A percentile compares a stretch with the other conserved stretches of the same genome.
These are phyloP conservation scores for Pachyrhynchus sulphureomaculatus DNA, from an alignment of 1,140 invertebrate genomes.

Conservation along the genomic window DNA sequence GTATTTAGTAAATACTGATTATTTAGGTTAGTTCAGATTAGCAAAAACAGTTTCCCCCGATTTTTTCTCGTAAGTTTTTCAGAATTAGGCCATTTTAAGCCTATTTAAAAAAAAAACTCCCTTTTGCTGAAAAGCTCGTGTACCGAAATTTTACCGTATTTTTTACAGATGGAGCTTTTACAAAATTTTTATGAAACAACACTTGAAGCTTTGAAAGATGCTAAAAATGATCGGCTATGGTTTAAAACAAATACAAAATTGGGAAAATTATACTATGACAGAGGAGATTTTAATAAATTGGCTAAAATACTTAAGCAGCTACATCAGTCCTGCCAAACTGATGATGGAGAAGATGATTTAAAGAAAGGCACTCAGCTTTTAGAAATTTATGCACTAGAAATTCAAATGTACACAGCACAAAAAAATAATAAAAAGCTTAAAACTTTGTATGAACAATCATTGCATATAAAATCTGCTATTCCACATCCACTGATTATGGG, in stretches of 20 bases:
- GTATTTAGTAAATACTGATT: too few species aligned
- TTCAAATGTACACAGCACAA: constrained; percentile 99
- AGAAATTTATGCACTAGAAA: constrained; percentile 99
- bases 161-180: constrained; percentile 94
- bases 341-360: constrained; percentile 98
- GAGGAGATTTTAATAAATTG: constrained; percentile 91
- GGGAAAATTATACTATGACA: constrained; percentile 97
- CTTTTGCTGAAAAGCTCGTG: not conserved
- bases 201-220: constrained; percentile 95
- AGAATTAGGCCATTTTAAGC: too few species aligned
- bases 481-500: constrained; percentile 88
- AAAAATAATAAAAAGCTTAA: constrained; percentile 99
- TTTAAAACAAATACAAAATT: constrained; percentile 99
- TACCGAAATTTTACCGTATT: too few species aligned
- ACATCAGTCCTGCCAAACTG: constrained; percentile 97
- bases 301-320: constrained; percentile 97
- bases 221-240: constrained; percentile 99
- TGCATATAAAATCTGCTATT: constrained; percentile 99
- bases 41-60: too few species aligned
- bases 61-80: too few species aligned
- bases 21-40: too few species aligned
- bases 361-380: constrained; percentile 98
- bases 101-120: too few species aligned
- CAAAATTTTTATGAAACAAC: constrained; percentile 99
- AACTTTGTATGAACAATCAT: constrained; percentile 95